Base-by-base conservation (phyloP, 1,140 invertebrate genomes). In the Metaphire vulgaris region DNA sequence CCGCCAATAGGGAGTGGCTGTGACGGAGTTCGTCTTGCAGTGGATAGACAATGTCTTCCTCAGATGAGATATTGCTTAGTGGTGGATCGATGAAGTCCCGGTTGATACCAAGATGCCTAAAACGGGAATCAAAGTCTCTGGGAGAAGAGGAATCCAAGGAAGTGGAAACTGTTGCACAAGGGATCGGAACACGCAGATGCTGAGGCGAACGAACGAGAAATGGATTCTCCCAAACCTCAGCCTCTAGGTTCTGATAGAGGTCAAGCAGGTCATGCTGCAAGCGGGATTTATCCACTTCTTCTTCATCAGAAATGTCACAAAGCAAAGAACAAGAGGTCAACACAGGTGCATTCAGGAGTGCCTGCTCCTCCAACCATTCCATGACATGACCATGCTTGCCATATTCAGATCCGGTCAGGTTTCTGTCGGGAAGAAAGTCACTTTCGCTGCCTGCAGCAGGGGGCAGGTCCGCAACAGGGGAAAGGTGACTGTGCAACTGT, bases 311-410 rank as follows among this genome's bases (percentile, higher is more conserved):
- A n/a, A n/a, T n/a, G n/a, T n/a, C n/a, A n/a, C n/a, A n/a, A n/a
- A n/a, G n/a, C n/a, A n/a, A n/a, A n/a, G n/a, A n/a, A n/a, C n/a
- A n/a, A n/a, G n/a, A n/a, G n/a, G n/a, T n/a, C n/a, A n/a, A n/a
- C n/a, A n/a, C n/a, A n/a, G n/a, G n/a, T n/a, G n/a, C n/a, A 56
- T 56, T 56, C 6, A 56, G 41, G 21, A 56, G 41, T 56, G 41
- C 31, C 33, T 73, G 72, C 31, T 73, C 72, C 41, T 73, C 72
- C 1, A 73, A 34, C 72, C 72, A 73, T 28, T 73, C 72, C 72
- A 73, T 73, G 6, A 73, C 72, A 64, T 73, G 72, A 26, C 34
- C 72, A 41, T 73, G 72, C 41, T 73, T 73, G 34, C 41, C 33
- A 2, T 41, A 26, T 12, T 56, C 41, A 41, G 33, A 28, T 14